These are phyloP conservation scores for Andrena chrysosceles DNA, from an alignment of 2,888 invertebrate species.

Conservation along the genomic window DNA sequence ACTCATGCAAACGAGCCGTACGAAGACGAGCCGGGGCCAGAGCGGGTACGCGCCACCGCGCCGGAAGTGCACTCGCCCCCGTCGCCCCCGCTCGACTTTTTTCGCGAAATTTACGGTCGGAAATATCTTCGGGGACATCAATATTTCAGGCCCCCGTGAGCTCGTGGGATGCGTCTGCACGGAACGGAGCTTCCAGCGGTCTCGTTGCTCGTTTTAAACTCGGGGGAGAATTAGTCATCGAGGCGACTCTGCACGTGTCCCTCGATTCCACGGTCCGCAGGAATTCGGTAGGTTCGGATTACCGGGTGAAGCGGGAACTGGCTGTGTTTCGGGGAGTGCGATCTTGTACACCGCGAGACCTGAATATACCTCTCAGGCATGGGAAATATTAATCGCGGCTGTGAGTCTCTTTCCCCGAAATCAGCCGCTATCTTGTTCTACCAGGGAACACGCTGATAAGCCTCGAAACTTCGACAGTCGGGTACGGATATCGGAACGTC, in stretches of 20 bases:
- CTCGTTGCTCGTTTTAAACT: conserved; percentile 14
- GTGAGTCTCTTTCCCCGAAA: neutral
- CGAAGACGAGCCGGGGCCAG: conserved; percentile 44
- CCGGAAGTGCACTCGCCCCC: conserved; percentile 35
- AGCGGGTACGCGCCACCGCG: conserved; percentile 17
- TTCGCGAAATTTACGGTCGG: conserved; percentile 23
- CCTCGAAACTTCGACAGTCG: neutral
- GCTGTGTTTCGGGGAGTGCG: neutral
- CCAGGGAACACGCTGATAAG: neutral
- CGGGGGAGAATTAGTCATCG: conserved; percentile 21
- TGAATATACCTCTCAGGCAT: no score
- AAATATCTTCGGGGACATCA: conserved; percentile 27
- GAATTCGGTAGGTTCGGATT: conserved; percentile 3
- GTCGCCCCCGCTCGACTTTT: neutral
- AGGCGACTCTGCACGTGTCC: conserved; percentile 3
- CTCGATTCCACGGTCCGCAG: neutral
- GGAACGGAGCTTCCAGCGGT: neutral
- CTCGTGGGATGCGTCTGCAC: conserved; percentile 8
- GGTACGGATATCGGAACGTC: neutral
- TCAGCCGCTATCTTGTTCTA: neutral
- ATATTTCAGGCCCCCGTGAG: conserved; percentile 29
- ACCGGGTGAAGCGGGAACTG: neutral
- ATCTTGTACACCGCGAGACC: no score
- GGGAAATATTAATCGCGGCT: no score
- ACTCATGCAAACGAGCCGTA: conserved; percentile 73